Percentiles rank a stretch among this genome's conserved stretches.
phyloP scores from a whole-genome alignment of 2,888 invertebrate genomes.

The Apamea epomidion region DNA sequence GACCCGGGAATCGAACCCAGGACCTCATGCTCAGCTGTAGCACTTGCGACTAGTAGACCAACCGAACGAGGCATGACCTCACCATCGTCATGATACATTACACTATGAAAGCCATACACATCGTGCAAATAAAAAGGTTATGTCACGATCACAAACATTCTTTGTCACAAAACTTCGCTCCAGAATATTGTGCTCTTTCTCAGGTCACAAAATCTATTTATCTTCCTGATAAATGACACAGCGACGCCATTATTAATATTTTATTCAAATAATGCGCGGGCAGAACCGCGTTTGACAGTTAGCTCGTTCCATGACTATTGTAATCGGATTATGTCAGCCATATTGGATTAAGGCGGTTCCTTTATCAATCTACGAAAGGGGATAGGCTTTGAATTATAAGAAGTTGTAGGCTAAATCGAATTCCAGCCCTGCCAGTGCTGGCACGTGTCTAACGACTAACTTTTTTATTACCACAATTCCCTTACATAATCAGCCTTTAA shows the following conservation, averaged over 20 bases:
- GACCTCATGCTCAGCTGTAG: background rate
- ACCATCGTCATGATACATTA: background rate
- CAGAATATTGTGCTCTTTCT: conserved; percentile 47
- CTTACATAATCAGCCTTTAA: no score
- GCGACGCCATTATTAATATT: conserved; percentile 61
- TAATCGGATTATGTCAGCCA: conserved; percentile 55
- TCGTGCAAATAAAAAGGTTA: conserved; percentile 5
- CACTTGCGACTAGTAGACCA: background rate
- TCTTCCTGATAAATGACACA: conserved; percentile 63
- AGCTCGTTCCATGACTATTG: conserved; percentile 58
- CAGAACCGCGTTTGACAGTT: conserved; percentile 48
- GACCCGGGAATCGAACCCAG: background rate
- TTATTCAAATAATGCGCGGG: conserved; percentile 52
- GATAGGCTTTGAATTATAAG: conserved; percentile 42
- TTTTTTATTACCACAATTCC: background rate
- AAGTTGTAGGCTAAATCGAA: conserved; percentile 23
- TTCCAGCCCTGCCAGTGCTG: conserved; percentile 8
- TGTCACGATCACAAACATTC: conserved; percentile 20
- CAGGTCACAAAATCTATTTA: conserved; percentile 57
- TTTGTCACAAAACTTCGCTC: conserved; percentile 39
- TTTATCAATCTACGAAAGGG: conserved; percentile 39
- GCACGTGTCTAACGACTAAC: conserved; percentile 5
- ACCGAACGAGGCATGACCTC: no score
- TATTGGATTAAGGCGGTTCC: conserved; percentile 53
- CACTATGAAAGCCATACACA: background rate